Evolutionary conservation across 2,113 vertebrate genomes (phyloP).

Genomic region (Chascanopsetta lugubris): DNA sequence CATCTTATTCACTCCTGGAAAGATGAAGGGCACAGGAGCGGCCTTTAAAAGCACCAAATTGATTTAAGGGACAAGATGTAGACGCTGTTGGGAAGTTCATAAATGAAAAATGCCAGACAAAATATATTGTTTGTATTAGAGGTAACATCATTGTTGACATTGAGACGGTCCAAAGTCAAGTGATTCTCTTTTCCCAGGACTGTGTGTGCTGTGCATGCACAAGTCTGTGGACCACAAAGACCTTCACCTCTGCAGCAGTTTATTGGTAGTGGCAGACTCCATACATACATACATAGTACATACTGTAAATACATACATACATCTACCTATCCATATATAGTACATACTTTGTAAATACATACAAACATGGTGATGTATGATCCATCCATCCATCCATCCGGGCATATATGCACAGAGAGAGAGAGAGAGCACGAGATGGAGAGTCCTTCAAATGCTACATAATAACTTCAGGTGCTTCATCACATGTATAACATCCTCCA

Average conservation of each 20-base stretch:
- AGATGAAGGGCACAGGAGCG: constrained; percentile 16
- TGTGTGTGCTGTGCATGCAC: not conserved
- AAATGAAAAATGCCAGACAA: constrained; percentile 49
- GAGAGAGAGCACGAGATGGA: too few species aligned
- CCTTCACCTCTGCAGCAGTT: constrained; percentile 28
- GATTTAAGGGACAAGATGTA: constrained; percentile 15
- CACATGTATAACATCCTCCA: not conserved
- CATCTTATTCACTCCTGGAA: constrained; percentile 19
- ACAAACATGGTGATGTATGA: not conserved
- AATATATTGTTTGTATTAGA: constrained; percentile 27
- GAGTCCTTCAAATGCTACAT: too few species aligned
- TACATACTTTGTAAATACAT: not conserved
- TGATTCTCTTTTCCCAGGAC: constrained; percentile 21
- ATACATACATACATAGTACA: not conserved
- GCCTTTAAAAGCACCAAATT: constrained; percentile 47
- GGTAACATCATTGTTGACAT: constrained; percentile 40
- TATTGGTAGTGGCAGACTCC: not conserved
- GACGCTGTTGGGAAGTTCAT: constrained; percentile 42
- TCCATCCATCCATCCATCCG: not conserved
- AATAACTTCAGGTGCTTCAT: too few species aligned
- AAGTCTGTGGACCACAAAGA: not conserved
- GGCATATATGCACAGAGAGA: too few species aligned
- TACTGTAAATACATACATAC: not conserved
- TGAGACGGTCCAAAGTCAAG: constrained; percentile 45
- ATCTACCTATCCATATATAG: not conserved